Evolutionary conservation across 2,888 invertebrate genomes (phyloP).

Genomic region (Shargacucullia verbasci): DNA sequence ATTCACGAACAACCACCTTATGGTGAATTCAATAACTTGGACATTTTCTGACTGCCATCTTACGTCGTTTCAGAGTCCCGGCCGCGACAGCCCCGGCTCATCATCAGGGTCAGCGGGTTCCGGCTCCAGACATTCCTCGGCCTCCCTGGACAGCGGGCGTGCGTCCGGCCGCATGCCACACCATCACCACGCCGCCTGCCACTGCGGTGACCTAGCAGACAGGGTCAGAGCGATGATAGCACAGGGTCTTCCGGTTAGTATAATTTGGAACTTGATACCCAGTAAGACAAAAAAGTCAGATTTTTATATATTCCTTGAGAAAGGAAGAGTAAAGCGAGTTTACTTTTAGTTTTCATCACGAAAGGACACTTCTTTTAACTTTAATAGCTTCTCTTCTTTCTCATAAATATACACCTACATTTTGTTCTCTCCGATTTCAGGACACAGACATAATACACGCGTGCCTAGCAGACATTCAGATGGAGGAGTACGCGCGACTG

Average conservation of each 20-base stretch:
- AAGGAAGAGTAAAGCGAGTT: too few relatives aligned
- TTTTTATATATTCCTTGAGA: too few relatives aligned
- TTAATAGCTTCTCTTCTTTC: too few relatives aligned
- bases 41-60: neutral
- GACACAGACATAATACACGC: slow-evolving; percentile 98
- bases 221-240: slow-evolving; percentile 90
- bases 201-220: slow-evolving; percentile 93
- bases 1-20: too few relatives aligned
- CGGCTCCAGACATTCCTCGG: slow-evolving; percentile 96
- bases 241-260: slow-evolving; percentile 92
- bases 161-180: slow-evolving; percentile 94
- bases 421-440: slow-evolving; percentile 73
- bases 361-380: too few relatives aligned
- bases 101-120: slow-evolving; percentile 96
- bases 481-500: slow-evolving; percentile 97
- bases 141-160: slow-evolving; percentile 96
- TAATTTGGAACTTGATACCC: neutral
- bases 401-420: too few relatives aligned
- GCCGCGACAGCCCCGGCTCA: slow-evolving; percentile 97
- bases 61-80: slow-evolving; percentile 91
- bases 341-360: too few relatives aligned
- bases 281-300: neutral
- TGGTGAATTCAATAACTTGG: too few relatives aligned
- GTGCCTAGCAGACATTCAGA: slow-evolving; percentile 97
- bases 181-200: slow-evolving; percentile 93